These are phyloP conservation scores for Pyrrhura leucotis DNA, from an alignment of 2,797 vertebrate species.

Conservation along the genomic window DNA sequence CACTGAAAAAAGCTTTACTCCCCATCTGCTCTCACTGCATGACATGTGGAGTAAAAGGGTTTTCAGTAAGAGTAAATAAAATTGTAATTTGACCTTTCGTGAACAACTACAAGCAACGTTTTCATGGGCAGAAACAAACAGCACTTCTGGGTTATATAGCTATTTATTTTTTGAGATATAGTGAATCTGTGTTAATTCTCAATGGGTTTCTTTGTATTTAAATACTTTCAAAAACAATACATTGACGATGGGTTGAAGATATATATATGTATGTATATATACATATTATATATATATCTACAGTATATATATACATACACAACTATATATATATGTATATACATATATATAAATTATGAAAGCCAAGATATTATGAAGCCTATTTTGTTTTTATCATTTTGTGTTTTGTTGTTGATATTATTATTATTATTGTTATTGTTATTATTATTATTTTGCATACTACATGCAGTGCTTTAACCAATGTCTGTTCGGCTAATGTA, in stretches of 20 bases:
- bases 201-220: slow-evolving; percentile 78
- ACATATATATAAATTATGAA: slow-evolving; percentile 78
- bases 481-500: slow-evolving; percentile 86
- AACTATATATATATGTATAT: slow-evolving; percentile 67
- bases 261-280: slow-evolving; percentile 65
- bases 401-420: slow-evolving; percentile 80
- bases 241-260: slow-evolving; percentile 75
- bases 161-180: slow-evolving; percentile 83
- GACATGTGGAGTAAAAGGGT: slow-evolving; percentile 31
- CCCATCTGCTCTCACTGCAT: background rate
- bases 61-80: slow-evolving; percentile 15
- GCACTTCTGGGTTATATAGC: slow-evolving; percentile 76
- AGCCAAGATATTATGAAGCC: slow-evolving; percentile 81
- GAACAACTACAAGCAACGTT: slow-evolving; percentile 68
- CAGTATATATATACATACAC: slow-evolving; percentile 43
- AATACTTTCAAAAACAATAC: slow-evolving; percentile 77
- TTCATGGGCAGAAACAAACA: slow-evolving; percentile 74
- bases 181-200: slow-evolving; percentile 78
- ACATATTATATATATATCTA: slow-evolving; percentile 60
- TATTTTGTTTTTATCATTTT: slow-evolving; percentile 79
- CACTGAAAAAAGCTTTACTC: slow-evolving; percentile 38
- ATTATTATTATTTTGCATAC: slow-evolving; percentile 78
- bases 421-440: slow-evolving; percentile 76
- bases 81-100: background rate
- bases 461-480: slow-evolving; percentile 85